Conservation (phyloP, 2,797 vertebrate genomes). For the Nyctalus aviator region DNA sequence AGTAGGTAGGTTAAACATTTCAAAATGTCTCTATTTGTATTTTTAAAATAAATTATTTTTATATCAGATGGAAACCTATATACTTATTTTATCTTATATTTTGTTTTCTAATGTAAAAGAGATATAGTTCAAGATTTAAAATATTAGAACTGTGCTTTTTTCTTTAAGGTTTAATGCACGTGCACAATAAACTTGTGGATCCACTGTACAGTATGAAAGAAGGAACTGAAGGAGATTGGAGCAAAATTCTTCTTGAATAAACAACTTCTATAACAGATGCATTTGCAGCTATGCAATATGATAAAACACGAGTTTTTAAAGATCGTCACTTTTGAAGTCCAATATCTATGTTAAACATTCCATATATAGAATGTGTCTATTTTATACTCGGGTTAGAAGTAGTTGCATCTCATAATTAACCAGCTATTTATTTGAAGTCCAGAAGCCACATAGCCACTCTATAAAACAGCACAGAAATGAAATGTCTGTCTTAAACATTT, state of each 20-base stretch:
- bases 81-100: background rate
- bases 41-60: conserved; percentile 52
- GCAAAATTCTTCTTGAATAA: conserved; percentile 83
- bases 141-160: conserved; percentile 75
- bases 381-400: conserved; percentile 71
- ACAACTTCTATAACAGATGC: conserved; percentile 82
- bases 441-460: background rate
- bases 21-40: conserved; percentile 41
- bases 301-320: conserved; percentile 81
- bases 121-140: conserved; percentile 47
- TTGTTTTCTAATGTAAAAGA: conserved; percentile 64
- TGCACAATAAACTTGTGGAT: conserved; percentile 92
- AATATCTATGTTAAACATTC: conserved; percentile 86
- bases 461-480: conserved; percentile 49
- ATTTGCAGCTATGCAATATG: conserved; percentile 87
- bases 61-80: conserved; percentile 23
- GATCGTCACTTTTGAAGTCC: conserved; percentile 84
- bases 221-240: conserved; percentile 87
- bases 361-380: conserved; percentile 78
- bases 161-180: conserved; percentile 91
- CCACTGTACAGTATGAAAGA: conserved; percentile 91
- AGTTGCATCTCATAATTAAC: conserved; percentile 44
- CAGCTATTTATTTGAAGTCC: conserved; percentile 57
- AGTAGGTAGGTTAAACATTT: conserved; percentile 22
- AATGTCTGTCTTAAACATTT: conserved; percentile 33